Conservation (phyloP, 2,113 vertebrate species). For the Pygoscelis adeliae region DNA sequence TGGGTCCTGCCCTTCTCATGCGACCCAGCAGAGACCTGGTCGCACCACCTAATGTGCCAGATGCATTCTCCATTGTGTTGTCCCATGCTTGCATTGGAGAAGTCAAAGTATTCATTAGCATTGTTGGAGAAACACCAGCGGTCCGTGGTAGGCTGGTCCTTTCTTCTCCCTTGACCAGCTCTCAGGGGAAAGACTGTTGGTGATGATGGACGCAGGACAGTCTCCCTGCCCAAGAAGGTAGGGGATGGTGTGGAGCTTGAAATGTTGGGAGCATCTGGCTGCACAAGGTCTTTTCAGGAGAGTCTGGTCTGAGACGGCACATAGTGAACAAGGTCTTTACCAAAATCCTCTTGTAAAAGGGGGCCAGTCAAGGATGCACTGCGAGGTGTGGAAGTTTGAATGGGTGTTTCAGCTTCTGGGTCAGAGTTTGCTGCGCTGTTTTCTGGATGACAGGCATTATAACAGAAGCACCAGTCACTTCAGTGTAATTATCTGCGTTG, state of each 20-base stretch:
- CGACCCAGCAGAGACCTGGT: neutral
- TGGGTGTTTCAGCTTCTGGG: neutral
- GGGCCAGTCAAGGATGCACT: neutral
- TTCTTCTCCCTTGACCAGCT: neutral
- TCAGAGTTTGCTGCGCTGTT: neutral
- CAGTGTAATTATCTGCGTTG: neutral
- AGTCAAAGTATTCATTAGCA: neutral
- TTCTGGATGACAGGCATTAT: neutral
- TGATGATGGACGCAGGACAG: neutral
- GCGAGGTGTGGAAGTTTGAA: neutral
- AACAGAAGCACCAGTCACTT: rapidly evolving
- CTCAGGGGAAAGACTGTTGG: neutral
- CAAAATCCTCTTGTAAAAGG: neutral
- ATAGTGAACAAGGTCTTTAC: neutral
- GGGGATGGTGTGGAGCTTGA: neutral
- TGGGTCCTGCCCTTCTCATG: neutral
- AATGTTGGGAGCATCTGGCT: neutral
- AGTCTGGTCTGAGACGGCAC: neutral
- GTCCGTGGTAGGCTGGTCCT: neutral
- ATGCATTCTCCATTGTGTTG: neutral
- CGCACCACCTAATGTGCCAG: neutral
- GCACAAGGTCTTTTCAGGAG: neutral
- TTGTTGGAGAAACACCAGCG: neutral
- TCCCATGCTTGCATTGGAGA: neutral
- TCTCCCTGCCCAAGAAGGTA: neutral